These are phyloP conservation scores for Stegastes partitus DNA, from an alignment of 2,113 vertebrate genomes.

Conservation along the genomic window DNA sequence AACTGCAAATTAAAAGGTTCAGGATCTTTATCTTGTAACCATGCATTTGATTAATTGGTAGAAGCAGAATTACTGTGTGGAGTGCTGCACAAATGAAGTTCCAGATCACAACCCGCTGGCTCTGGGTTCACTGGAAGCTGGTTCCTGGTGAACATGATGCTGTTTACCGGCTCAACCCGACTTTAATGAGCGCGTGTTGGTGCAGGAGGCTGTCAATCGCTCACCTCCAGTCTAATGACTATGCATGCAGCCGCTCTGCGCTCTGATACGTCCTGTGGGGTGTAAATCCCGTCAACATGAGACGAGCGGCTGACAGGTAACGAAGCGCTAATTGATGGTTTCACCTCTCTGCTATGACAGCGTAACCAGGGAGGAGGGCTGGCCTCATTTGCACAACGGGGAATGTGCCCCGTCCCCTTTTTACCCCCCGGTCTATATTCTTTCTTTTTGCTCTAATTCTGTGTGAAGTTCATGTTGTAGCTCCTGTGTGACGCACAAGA, in stretches of 20 bases:
- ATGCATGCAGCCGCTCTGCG: slow-evolving; percentile 32
- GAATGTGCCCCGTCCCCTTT: slow-evolving; percentile 32
- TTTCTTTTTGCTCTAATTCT: not conserved
- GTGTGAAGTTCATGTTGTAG: slow-evolving; percentile 11
- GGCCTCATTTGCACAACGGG: slow-evolving; percentile 64
- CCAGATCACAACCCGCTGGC: slow-evolving; percentile 2
- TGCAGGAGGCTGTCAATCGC: slow-evolving; percentile 19
- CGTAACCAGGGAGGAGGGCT: slow-evolving; percentile 56
- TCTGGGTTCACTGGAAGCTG: slow-evolving; percentile 2
- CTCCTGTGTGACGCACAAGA: not conserved
- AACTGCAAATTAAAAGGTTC: too few relatives aligned
- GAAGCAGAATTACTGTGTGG: too few relatives aligned
- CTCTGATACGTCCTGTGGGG: slow-evolving; percentile 45
- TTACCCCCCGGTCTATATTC: not conserved
- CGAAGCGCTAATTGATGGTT: slow-evolving; percentile 79
- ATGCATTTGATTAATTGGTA: too few relatives aligned
- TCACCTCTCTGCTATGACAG: slow-evolving; percentile 67
- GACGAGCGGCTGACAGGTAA: slow-evolving; percentile 75
- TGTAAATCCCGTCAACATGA: slow-evolving; percentile 73
- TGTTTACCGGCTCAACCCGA: slow-evolving; percentile 25
- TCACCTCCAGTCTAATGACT: slow-evolving; percentile 52
- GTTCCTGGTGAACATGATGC: slow-evolving; percentile 25
- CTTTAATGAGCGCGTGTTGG: slow-evolving; percentile 41
- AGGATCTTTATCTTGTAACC: too few relatives aligned
- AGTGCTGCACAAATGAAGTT: not conserved